Evolutionary conservation across 2,888 invertebrate genomes (phyloP), one percentile per base, ranked within the genome.

Genomic region (Callyntrura guangdongensis): DNA sequence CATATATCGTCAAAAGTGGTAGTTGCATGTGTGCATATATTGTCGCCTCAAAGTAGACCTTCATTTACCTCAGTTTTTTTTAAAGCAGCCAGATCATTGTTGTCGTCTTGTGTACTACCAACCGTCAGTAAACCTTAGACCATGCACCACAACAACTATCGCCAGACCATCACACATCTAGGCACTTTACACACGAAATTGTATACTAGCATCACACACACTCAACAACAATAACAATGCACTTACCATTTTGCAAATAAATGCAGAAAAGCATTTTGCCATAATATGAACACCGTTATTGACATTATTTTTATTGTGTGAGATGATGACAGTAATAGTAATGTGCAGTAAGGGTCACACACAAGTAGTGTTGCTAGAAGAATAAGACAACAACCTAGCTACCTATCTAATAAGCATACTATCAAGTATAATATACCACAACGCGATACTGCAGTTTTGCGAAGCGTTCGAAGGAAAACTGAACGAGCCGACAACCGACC

Each of bases 11-110:
- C n/a, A 6, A 47, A 11, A 9, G 14, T 47, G 9, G 59, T 17
- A n/a, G 59, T n/a, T 17, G 59, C 59, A 53, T 9, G 12, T 53
- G 8, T 53, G n/a, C n/a, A 69, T 27, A 67, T 49, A 47, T 12
- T 45, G 22, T 74, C 53, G 25, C n/a, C 14, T 77, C 77, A 77
- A 77, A 77, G 25, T 49, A 77, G 77, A 77, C 77, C 77, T 77
- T 77, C 77, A 77, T 77, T 77, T 77, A 8, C 53, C 22, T 77
- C 14, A 45, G 17, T 77, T 77, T 77, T 69, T 20, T 53, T 49
- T 17, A 72, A 72, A 74, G 74, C 77, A 20, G 9, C 4, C 22
- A 49, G 27, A 25, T 25, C 22, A 53, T 49, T 69, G 14, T 77
- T 53, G 53, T 49, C 22, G 3, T 4, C 36, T 2, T 36, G 6